Evolutionary conservation across 1,140 invertebrate genomes (phyloP), one percentile per base, ranked within the genome.

Genomic region (Metopolophium dirhodum): DNA sequence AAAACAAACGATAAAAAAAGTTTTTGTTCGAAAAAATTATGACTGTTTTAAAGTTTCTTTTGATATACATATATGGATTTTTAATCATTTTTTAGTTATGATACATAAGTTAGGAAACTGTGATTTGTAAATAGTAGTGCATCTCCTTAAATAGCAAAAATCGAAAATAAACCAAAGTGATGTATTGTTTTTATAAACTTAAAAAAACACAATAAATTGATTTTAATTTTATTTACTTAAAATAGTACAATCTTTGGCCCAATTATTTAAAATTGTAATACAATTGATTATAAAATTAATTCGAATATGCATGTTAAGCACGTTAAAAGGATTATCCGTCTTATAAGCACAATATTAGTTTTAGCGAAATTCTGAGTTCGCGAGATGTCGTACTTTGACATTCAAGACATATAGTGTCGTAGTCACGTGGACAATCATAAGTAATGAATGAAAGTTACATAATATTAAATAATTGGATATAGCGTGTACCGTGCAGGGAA

Each of bases 21-120:
- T 88, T 26, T 49, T 49, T 18, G 61, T 51, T 88, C 0, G 1
- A 49, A 49, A 88, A 49, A 88, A 35, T 2, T n/a, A n/a, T 35
- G 14, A 88, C 37, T 49, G 47, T 87, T 49, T 7, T 23, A 49
- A 20, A 51, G 41, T 87, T 87, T 87, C 45, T 47, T 87, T 87
- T 49, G 1, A 87, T 87, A 87, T n/a, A 49, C 9, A 18, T 49
- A 49, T 87, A 87, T 87, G 11, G 6, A 47, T n/a, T n/a, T 30
- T 87, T 20, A 77, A 77, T 77, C 11, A n/a, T 87, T 87, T 87
- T 83, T 87, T 47, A 87, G 45, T 47, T 87, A n/a, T 87, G 26
- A 87, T 8, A 30, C 11, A 47, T 26, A n/a, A 47, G 11, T 85
- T 87, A 47, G 11, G 14, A n/a, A 86, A n/a, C 26, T n/a, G 49